phyloP scores from a whole-genome alignment of 2,113 vertebrate species.

The Empidonax alnorum region DNA sequence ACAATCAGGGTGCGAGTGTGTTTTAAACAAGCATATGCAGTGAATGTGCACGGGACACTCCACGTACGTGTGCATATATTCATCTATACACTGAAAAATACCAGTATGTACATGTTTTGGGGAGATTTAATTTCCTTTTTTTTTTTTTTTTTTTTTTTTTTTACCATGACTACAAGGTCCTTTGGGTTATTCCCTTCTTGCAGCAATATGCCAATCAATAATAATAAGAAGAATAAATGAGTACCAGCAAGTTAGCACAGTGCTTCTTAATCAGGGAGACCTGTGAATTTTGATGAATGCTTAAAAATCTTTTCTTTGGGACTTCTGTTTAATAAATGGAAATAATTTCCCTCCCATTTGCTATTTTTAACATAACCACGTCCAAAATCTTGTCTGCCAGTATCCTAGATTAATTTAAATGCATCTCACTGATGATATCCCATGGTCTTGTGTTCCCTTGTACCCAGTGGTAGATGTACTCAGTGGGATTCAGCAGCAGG shows the following conservation, averaged over 20 bases:
- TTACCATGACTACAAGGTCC: neutral
- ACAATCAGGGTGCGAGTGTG: neutral
- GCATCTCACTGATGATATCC: neutral
- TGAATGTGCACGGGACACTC: neutral
- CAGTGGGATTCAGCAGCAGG: neutral
- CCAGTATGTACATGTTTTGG: neutral
- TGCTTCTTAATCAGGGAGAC: neutral
- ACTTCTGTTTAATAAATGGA: neutral
- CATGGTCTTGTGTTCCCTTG: neutral
- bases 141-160: neutral
- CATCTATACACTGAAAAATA: neutral
- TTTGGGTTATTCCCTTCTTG: neutral
- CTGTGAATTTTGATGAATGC: neutral
- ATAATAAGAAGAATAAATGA: neutral
- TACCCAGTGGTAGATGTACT: neutral
- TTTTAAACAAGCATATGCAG: neutral
- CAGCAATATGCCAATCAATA: neutral
- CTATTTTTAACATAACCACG: neutral
- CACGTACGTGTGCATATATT: neutral
- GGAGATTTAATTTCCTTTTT: neutral
- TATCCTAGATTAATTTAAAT: neutral
- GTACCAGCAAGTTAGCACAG: neutral
- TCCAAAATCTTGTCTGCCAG: neutral
- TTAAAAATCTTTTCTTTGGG: neutral
- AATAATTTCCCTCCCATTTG: neutral